Evolutionary conservation across 2,113 vertebrate genomes (phyloP).

Genomic region (Noctilio leporinus): DNA sequence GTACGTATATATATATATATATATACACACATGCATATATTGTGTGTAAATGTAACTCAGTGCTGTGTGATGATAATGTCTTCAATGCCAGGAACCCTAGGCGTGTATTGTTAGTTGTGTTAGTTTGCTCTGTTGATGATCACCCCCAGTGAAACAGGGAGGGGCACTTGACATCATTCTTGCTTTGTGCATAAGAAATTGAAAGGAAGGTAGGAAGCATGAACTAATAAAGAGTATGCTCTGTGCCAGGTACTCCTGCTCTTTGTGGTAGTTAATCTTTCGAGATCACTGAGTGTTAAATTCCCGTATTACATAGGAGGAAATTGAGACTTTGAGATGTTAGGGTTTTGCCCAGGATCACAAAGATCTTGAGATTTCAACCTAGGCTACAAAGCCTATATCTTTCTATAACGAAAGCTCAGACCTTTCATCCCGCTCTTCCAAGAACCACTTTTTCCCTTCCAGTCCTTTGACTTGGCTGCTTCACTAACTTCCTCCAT

Average conservation of each 20-base stretch:
- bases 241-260: neutral
- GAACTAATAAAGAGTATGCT: neutral
- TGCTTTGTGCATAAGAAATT: neutral
- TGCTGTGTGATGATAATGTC: neutral
- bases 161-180: neutral
- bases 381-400: neutral
- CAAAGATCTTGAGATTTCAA: neutral
- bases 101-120: neutral
- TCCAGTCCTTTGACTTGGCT: neutral
- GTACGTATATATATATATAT: too few relatives aligned
- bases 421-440: neutral
- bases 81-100: neutral
- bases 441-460: neutral
- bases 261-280: neutral
- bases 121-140: neutral
- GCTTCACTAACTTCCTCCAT: neutral
- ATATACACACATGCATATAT: too few relatives aligned
- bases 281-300: neutral
- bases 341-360: neutral
- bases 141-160: neutral
- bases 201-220: neutral
- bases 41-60: too few relatives aligned
- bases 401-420: neutral
- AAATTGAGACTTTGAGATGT: neutral
- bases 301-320: neutral